Base-by-base conservation (phyloP, 2,888 invertebrate species). In the Carabus problematicus region DNA sequence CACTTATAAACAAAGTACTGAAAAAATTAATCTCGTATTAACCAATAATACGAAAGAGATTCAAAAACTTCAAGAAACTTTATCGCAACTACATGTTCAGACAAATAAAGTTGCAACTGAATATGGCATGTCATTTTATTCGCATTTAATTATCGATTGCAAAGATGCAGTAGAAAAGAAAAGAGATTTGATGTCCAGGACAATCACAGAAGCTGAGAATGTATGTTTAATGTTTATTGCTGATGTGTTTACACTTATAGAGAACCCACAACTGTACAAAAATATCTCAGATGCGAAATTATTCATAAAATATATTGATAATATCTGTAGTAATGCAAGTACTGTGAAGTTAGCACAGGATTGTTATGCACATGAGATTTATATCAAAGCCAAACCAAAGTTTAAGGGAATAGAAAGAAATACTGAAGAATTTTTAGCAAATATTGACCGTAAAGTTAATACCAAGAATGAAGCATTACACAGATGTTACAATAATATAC, bases 191-290 rank as follows among this genome's bases (percentile, higher is more conserved):
- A 39, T 58, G 7, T 39, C n/a, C 3, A 8, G 39, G n/a, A 59
- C n/a, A 9, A 59, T 66, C 8, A n/a, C 4, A 8, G 45, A 66
- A 1, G 7, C 59, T 11, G 59, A 59, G 47, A 40, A 59, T n/a
- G 16, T 66, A 0, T 66, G 66, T 49, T 41, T 66, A 12, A 58
- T 66, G 6, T 59, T 66, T 59, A 66, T 66, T 47, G 49, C 66
- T n/a, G 49, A 59, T 18, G 59, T 66, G 19, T 66, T 66, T 58
- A 47, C 39, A 9, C n/a, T 66, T 8, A 58, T 66, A 11, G 66
- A 66, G 41, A 66, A 66, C 6, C 49, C 58, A 39, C 8, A 8
- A 16, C 41, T 66, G 40, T 66, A 66, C 18, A 47, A 59, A 41
- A 66, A 66, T 40, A 66, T 66, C 14, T 16, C 59, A 3, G 58